Evolutionary conservation across 2,888 invertebrate species (phyloP).

Genomic region (Cheilosia variabilis): DNA sequence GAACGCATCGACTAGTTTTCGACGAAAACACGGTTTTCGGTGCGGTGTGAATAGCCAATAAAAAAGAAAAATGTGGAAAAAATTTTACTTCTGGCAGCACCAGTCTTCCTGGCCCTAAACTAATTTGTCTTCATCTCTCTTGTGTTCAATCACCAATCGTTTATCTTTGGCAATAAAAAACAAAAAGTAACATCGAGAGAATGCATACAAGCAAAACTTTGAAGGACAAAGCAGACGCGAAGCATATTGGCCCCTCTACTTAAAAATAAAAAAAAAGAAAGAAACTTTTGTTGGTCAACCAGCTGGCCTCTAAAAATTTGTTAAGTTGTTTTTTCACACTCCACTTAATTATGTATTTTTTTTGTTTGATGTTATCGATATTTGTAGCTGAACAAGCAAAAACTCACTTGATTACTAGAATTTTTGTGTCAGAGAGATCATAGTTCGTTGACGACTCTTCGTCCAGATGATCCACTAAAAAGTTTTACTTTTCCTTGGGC

Average conservation of each 20-base stretch:
- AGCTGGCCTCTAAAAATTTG: slow-evolving; percentile 56
- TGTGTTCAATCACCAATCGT: background rate
- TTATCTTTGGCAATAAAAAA: slow-evolving; percentile 39
- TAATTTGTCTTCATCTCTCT: slow-evolving; percentile 17
- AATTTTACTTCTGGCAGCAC: slow-evolving; percentile 27
- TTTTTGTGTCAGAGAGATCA: slow-evolving; percentile 41
- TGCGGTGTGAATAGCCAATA: too few relatives aligned
- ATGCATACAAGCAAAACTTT: slow-evolving; percentile 60
- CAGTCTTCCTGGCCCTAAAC: slow-evolving; percentile 12
- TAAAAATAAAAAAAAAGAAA: slow-evolving; percentile 38
- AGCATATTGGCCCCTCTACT: slow-evolving; percentile 49
- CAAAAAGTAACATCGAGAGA: slow-evolving; percentile 62
- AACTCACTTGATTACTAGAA: slow-evolving; percentile 61
- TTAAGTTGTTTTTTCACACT: slow-evolving; percentile 19
- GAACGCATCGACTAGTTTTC: too few relatives aligned
- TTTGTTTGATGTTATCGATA: background rate
- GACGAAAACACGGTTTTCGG: too few relatives aligned
- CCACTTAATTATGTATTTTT: background rate
- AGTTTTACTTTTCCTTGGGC: background rate
- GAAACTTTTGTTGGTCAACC: slow-evolving; percentile 55
- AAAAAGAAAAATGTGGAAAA: too few relatives aligned
- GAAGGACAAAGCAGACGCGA: slow-evolving; percentile 69
- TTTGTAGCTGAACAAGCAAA: background rate
- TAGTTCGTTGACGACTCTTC: slow-evolving; percentile 43
- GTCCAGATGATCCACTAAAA: slow-evolving; percentile 19